Evolutionary conservation across 2,113 vertebrate species (phyloP).

Genomic region (Gnathonemus echidnorhynchus): DNA sequence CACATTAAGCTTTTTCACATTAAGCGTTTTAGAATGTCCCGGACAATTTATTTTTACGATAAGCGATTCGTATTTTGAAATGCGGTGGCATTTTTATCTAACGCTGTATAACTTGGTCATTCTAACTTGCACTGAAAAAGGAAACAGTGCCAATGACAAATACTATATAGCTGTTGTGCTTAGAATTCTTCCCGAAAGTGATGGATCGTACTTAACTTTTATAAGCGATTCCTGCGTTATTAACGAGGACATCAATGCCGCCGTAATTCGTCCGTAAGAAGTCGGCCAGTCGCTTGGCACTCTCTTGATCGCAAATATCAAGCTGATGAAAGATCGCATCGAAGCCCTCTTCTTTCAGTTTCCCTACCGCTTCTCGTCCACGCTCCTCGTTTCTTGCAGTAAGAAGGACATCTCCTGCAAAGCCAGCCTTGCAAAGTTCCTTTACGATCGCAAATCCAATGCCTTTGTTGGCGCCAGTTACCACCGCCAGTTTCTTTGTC

Average conservation of each 20-base stretch:
- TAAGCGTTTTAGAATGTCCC: no score
- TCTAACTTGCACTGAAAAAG: neutral
- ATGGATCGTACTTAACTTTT: slow-evolving; percentile 28
- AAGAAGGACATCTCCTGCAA: slow-evolving; percentile 37
- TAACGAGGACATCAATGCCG: slow-evolving; percentile 45
- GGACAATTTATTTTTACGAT: neutral
- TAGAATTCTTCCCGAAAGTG: neutral
- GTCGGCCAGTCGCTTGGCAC: slow-evolving; percentile 24
- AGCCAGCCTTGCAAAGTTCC: slow-evolving; percentile 36
- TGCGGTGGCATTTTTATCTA: neutral
- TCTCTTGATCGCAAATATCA: slow-evolving; percentile 38
- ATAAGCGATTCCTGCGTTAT: slow-evolving; percentile 48
- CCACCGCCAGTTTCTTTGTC: slow-evolving; percentile 39
- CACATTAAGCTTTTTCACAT: no score
- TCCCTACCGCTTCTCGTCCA: slow-evolving; percentile 33
- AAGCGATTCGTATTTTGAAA: neutral
- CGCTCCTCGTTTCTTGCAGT: slow-evolving; percentile 43
- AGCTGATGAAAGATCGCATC: slow-evolving; percentile 38
- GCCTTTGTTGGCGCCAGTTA: slow-evolving; percentile 51
- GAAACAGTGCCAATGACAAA: neutral
- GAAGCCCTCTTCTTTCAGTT: slow-evolving; percentile 31
- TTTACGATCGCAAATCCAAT: slow-evolving; percentile 41
- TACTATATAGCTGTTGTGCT: neutral
- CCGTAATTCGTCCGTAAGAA: slow-evolving; percentile 39
- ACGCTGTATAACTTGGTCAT: neutral